These are phyloP conservation scores for Axis porcinus DNA, from an alignment of 2,113 vertebrate species.

Conservation along the genomic window DNA sequence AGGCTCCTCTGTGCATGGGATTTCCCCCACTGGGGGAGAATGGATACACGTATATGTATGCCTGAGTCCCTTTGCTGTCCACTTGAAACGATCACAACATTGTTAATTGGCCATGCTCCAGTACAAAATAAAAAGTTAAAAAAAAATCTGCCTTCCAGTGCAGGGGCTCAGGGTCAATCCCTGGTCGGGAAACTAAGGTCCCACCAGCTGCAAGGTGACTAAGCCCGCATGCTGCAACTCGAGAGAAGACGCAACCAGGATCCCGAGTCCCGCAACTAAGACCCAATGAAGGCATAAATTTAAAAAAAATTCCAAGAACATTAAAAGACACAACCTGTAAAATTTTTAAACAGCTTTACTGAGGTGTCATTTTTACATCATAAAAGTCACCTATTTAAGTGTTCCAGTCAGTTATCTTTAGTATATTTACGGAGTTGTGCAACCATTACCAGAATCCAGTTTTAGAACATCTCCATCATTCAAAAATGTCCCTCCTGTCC, in stretches of 20 bases:
- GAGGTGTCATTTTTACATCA: not conserved
- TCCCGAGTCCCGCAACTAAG: rapidly evolving
- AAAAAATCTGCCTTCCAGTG: not conserved
- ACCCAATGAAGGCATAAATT: not conserved
- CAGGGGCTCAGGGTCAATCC: not conserved
- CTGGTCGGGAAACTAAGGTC: not conserved
- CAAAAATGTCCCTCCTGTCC: not conserved
- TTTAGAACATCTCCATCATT: not conserved
- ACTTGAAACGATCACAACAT: not conserved
- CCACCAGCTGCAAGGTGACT: rapidly evolving
- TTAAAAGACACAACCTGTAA: not conserved
- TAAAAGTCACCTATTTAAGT: not conserved
- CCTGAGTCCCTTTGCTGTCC: not conserved
- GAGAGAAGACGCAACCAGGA: not conserved
- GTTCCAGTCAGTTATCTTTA: not conserved
- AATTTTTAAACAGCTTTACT: not conserved
- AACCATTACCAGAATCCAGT: not conserved
- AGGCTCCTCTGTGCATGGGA: not conserved
- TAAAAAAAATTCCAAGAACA: not conserved
- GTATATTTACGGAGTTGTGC: not conserved
- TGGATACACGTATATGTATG: rapidly evolving
- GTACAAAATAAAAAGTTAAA: not conserved
- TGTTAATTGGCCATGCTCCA: not conserved
- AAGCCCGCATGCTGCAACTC: rapidly evolving
- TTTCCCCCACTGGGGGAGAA: not conserved